phyloP scores from a whole-genome alignment of 2,888 invertebrate species.

The Antheraea assamensis region DNA sequence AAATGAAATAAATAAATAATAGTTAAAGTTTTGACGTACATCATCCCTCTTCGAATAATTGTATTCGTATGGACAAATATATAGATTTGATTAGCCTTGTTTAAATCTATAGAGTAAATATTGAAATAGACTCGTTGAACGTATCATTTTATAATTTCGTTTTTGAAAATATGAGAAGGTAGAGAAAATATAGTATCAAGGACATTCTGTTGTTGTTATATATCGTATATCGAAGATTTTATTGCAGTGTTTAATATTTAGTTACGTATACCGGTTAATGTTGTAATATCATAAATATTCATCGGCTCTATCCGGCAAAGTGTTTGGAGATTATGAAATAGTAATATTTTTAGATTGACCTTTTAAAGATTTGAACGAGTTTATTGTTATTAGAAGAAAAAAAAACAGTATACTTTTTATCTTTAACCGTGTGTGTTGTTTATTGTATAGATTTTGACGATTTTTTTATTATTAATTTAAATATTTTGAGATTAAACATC shows the following conservation, averaged over 20 bases:
- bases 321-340: neutral
- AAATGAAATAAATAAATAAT: neutral
- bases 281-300: neutral
- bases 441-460: neutral
- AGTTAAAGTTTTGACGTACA: neutral
- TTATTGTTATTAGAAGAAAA: conserved; percentile 9
- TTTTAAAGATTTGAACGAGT: neutral
- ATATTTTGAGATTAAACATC: conserved; percentile 25
- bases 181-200: neutral
- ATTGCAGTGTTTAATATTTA: neutral
- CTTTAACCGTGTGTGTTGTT: conserved; percentile 6
- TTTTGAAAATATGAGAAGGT: neutral
- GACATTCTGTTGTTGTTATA: neutral
- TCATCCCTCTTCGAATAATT: neutral
- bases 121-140: neutral
- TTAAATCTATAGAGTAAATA: neutral
- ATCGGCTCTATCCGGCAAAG: neutral
- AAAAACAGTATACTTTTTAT: conserved; percentile 1
- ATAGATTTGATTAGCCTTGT: neutral
- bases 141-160: neutral
- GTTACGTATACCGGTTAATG: neutral
- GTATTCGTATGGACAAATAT: neutral
- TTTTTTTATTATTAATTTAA: neutral
- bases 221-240: neutral
- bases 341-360: neutral